Conservation (phyloP, 1,140 invertebrate genomes). For the Aphaenogaster ashmeadi region DNA sequence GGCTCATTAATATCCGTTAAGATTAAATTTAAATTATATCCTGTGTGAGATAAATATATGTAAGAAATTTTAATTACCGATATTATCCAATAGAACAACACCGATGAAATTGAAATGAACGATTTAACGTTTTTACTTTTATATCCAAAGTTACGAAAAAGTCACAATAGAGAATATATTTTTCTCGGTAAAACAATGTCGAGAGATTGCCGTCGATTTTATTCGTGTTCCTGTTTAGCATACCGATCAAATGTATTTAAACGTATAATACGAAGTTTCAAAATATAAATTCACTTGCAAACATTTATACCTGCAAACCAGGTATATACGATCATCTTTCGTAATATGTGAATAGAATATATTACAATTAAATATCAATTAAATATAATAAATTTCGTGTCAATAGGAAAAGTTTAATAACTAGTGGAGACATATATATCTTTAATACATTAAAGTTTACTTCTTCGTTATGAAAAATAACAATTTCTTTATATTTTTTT, state of each 20-base stretch:
- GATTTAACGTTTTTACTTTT: slow-evolving; percentile 8
- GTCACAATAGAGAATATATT: slow-evolving; percentile 1
- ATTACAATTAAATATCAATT: slow-evolving; percentile 75
- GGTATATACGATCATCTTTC: slow-evolving; percentile 35
- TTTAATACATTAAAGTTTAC: slow-evolving; percentile 84
- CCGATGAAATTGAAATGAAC: slow-evolving; percentile 21
- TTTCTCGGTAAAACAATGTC: slow-evolving; percentile 27
- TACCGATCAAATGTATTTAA: slow-evolving; percentile 34
- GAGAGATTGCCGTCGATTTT: slow-evolving; percentile 17
- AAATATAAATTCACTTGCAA: slow-evolving; percentile 56
- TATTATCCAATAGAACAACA: slow-evolving; percentile 21
- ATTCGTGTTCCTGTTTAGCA: slow-evolving; percentile 15
- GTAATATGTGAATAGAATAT: slow-evolving; percentile 70
- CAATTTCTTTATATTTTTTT: slow-evolving; percentile 86
- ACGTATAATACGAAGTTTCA: slow-evolving; percentile 33
- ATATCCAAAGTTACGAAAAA: slow-evolving; percentile 12
- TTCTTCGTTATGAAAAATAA: slow-evolving; percentile 87
- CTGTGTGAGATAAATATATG: slow-evolving; percentile 27
- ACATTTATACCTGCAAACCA: slow-evolving; percentile 4
- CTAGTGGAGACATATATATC: slow-evolving; percentile 83
- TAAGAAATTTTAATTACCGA: slow-evolving; percentile 24
- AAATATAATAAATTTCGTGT: slow-evolving; percentile 82
- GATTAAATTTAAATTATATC: slow-evolving; percentile 51
- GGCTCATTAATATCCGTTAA: slow-evolving; percentile 30
- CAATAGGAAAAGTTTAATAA: slow-evolving; percentile 84